Percentiles rank a stretch among this genome's conserved stretches.
These are phyloP conservation scores for Taenioides sp. DNA, from an alignment of 2,797 vertebrate species.

Conservation along the genomic window DNA sequence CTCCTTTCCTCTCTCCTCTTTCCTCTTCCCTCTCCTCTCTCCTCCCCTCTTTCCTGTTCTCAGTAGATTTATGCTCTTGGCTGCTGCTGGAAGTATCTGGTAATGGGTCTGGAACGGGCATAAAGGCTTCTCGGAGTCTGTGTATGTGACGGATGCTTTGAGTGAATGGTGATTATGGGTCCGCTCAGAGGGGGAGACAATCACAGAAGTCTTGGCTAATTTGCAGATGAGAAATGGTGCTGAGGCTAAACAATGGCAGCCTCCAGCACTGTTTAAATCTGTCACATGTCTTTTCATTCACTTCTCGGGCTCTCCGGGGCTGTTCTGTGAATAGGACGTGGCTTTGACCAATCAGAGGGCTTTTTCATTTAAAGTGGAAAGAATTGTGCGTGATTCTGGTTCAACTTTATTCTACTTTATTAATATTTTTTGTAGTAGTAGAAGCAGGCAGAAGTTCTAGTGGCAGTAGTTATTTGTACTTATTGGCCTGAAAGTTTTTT, in stretches of 20 bases:
- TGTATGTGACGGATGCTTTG: slow-evolving; percentile 43
- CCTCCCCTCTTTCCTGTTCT: slow-evolving; percentile 19
- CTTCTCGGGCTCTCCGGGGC: slow-evolving; percentile 41
- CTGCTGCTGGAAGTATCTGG: slow-evolving; percentile 32
- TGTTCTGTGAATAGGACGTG: slow-evolving; percentile 47
- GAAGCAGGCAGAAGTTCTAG: no score
- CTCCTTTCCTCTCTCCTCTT: no score
- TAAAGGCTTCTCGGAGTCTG: slow-evolving; percentile 30
- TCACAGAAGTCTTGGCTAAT: slow-evolving; percentile 43
- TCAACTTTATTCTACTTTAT: background rate
- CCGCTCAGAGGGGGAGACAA: slow-evolving; percentile 32
- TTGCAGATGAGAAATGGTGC: slow-evolving; percentile 40
- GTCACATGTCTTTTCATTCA: slow-evolving; percentile 49
- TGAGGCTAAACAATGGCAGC: slow-evolving; percentile 42
- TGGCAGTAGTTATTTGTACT: no score
- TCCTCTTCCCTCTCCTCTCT: background rate
- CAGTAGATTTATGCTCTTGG: slow-evolving; percentile 51
- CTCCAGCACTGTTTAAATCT: slow-evolving; percentile 50
- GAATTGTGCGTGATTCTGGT: background rate
- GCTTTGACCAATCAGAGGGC: slow-evolving; percentile 32
- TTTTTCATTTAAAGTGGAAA: background rate
- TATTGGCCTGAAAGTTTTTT: no score
- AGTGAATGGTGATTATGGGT: slow-evolving; percentile 42
- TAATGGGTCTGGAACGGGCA: slow-evolving; percentile 40
- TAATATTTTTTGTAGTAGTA: no score